Evolutionary conservation across 2,797 vertebrate species (phyloP).

Genomic region (Poeciliopsis presidionis): DNA sequence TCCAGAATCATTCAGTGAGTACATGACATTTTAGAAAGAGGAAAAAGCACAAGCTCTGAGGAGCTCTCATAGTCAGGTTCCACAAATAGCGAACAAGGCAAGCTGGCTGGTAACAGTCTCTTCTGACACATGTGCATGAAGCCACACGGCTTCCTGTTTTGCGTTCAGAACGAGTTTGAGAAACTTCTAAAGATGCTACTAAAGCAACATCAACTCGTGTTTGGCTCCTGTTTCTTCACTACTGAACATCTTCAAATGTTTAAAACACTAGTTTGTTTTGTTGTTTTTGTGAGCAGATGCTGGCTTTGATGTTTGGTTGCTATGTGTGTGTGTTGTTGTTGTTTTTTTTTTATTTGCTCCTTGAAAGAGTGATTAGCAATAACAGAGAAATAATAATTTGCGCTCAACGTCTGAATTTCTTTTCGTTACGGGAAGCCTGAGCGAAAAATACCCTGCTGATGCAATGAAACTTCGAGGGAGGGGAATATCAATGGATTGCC

Average conservation of each 20-base stretch:
- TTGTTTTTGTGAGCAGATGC: background rate
- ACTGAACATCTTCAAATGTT: background rate
- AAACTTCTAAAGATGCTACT: constrained; percentile 37
- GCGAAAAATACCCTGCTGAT: constrained; percentile 73
- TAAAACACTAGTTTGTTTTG: background rate
- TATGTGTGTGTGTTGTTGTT: background rate
- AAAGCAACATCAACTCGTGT: constrained; percentile 28
- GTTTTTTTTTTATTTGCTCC: background rate
- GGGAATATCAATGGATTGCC: constrained; percentile 54
- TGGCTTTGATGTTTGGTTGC: background rate
- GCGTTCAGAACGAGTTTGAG: constrained; percentile 64
- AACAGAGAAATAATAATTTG: constrained; percentile 10
- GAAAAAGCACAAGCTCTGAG: constrained; percentile 12
- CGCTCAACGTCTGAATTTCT: constrained; percentile 20
- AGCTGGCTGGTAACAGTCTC: constrained; percentile 27
- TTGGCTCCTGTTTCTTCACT: constrained; percentile 6
- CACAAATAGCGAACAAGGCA: constrained; percentile 33
- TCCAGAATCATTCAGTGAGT: background rate
- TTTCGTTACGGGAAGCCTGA: constrained; percentile 74
- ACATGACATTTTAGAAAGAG: constrained; percentile 8
- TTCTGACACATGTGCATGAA: constrained; percentile 50
- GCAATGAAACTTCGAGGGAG: constrained; percentile 69
- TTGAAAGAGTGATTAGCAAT: background rate
- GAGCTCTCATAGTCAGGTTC: constrained; percentile 15
- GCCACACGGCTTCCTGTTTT: constrained; percentile 71